A percentile compares a stretch with the other conserved stretches of the same genome.
Evolutionary conservation across 2,113 vertebrate species (phyloP).

Genomic region (Hassar affinis): DNA sequence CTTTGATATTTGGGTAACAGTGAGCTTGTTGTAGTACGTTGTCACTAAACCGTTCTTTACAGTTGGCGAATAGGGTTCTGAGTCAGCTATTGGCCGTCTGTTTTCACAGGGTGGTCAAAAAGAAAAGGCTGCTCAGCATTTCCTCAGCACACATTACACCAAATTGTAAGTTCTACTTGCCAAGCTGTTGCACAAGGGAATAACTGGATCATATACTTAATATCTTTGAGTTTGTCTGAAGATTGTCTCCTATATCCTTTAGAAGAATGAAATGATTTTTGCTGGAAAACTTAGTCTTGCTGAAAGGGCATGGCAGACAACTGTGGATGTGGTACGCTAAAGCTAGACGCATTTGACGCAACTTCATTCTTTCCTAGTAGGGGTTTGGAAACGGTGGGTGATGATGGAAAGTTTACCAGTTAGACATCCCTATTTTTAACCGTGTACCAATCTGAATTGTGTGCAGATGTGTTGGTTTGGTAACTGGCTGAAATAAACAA

Average conservation of each 20-base stretch:
- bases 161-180: background rate
- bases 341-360: conserved; percentile 6
- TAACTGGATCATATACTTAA: background rate
- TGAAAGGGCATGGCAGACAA: conserved; percentile 25
- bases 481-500: background rate
- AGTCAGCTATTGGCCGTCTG: conserved; percentile 6
- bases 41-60: background rate
- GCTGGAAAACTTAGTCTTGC: background rate
- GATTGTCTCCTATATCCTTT: background rate
- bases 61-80: background rate
- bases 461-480: conserved; percentile 26
- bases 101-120: conserved; percentile 2
- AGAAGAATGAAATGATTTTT: background rate
- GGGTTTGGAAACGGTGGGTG: conserved; percentile 36
- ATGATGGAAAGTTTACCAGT: conserved; percentile 15
- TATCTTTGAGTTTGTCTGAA: background rate
- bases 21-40: background rate
- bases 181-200: conserved; percentile 10
- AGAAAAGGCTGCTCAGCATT: conserved; percentile 9
- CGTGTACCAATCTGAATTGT: background rate
- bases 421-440: conserved; percentile 36
- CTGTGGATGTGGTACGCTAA: conserved; percentile 24
- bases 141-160: conserved; percentile 1
- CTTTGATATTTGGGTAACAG: conserved; percentile 15
- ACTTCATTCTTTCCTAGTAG: conserved; percentile 52